Percentiles rank a stretch among this genome's conserved stretches.
These are phyloP conservation scores for Rotaria sp. DNA, from an alignment of 2,888 invertebrate genomes.

Conservation along the genomic window DNA sequence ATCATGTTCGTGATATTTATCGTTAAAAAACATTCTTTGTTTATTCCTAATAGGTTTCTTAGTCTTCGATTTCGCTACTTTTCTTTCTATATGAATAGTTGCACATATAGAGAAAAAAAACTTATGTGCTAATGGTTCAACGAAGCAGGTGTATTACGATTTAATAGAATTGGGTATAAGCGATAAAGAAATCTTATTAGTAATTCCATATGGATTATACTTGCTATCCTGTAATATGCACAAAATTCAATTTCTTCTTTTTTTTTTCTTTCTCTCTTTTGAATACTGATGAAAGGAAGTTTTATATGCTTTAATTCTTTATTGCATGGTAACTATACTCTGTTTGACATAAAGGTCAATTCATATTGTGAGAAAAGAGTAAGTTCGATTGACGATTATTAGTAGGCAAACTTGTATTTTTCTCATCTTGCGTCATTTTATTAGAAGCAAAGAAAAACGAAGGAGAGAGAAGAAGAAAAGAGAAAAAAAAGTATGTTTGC, in stretches of 20 bases:
- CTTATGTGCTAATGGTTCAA: neutral
- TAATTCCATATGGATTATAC: neutral
- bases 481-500: neutral
- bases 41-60: too few species aligned
- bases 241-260: too few species aligned
- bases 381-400: conserved; percentile 5
- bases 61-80: neutral
- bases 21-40: neutral
- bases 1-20: neutral
- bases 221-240: neutral
- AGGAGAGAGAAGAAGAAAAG: neutral
- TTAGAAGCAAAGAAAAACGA: neutral
- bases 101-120: too few species aligned
- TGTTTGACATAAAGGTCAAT: neutral
- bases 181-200: neutral
- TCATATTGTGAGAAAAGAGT: conserved; percentile 1
- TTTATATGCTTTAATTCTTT: neutral
- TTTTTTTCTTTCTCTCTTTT: neutral
- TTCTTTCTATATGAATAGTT: neutral
- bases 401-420: neutral
- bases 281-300: neutral
- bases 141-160: neutral
- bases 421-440: neutral
- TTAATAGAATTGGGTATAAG: neutral
- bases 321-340: neutral